Evolutionary conservation across 2,113 vertebrate genomes (phyloP), one percentile per base, ranked within the genome.

Genomic region (Murina feae): DNA sequence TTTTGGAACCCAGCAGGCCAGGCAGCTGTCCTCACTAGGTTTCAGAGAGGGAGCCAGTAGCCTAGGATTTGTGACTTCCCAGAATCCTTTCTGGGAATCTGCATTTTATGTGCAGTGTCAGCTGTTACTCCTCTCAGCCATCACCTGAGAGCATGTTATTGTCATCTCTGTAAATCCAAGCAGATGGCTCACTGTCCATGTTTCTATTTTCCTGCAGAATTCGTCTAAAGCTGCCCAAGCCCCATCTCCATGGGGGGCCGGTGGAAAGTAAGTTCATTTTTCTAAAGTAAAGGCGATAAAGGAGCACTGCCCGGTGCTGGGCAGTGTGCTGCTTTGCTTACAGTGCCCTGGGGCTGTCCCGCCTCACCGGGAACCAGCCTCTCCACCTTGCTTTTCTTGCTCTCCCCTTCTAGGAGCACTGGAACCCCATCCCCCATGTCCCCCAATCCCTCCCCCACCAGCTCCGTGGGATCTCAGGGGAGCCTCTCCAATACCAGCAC

Each of bases 181-280:
- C 92, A 65, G 95, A 76, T 75, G 75, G 71, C 92, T 82, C 71
- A 97, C 44, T 79, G 44, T 58, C 65, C 7, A 2, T 92, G 9
- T 96, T 65, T 93, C 84, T 95, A 58, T 96, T 90, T 98, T 49
- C 95, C 96, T 97, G 87, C 98, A 99, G 99, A 99, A 98, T 97
- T 99, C 99, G 90, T 98, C 99, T 60, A 99, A 99, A 99, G 98
- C 98, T 96, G 98, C 99, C 98, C 98, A 99, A 83, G 98, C 98
- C 81, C 98, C 98, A 37, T 98, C 98, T 83, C 94, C 98, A 1
- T 99, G 99, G 99, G 98, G 97, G 55, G 96, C 98, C 98, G 98
- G 98, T 97, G 99, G 98, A 97, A 99, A 99, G 99, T 99, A 99
- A 98, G 99, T 97, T 95, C 63, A 8, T 60, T 72, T 89, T 83